phyloP scores from a whole-genome alignment of 2,888 invertebrate species.

The Drosophila colorata region DNA sequence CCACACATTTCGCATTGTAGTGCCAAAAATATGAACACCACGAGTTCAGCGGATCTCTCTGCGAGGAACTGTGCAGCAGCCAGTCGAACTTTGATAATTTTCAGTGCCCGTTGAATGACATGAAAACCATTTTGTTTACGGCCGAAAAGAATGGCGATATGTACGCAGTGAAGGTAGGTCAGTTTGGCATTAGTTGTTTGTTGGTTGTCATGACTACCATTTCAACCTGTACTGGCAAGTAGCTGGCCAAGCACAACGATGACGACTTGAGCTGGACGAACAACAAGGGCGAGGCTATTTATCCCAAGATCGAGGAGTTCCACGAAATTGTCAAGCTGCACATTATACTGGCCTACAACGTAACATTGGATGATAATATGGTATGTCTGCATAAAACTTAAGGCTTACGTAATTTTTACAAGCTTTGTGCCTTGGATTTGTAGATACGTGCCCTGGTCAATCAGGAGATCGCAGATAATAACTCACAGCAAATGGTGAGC shows the following conservation, averaged over 20 bases:
- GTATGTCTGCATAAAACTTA: constrained; percentile 52
- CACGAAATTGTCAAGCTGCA: constrained; percentile 84
- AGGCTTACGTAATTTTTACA: too few relatives aligned
- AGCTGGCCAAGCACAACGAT: constrained; percentile 79
- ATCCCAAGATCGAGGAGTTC: constrained; percentile 83
- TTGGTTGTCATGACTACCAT: constrained; percentile 33
- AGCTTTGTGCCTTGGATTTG: background rate
- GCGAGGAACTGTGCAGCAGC: constrained; percentile 81
- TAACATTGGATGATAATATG: constrained; percentile 84
- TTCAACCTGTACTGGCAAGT: constrained; percentile 5
- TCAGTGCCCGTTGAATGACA: constrained; percentile 82
- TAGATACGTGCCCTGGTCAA: constrained; percentile 83
- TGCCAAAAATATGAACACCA: constrained; percentile 81
- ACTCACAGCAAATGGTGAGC: constrained; percentile 83
- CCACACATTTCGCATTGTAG: constrained; percentile 43
- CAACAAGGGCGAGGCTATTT: constrained; percentile 75
- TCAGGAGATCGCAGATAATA: constrained; percentile 83
- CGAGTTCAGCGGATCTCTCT: constrained; percentile 83
- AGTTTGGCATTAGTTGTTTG: constrained; percentile 23
- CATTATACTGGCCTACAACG: constrained; percentile 83
- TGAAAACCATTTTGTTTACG: constrained; percentile 83
- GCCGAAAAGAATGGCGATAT: constrained; percentile 83
- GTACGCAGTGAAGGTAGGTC: constrained; percentile 83
- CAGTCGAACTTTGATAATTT: constrained; percentile 82
- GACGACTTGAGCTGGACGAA: constrained; percentile 83